Conservation (phyloP, 2,113 vertebrate genomes). For the Chlorocebus sabaeus region DNA sequence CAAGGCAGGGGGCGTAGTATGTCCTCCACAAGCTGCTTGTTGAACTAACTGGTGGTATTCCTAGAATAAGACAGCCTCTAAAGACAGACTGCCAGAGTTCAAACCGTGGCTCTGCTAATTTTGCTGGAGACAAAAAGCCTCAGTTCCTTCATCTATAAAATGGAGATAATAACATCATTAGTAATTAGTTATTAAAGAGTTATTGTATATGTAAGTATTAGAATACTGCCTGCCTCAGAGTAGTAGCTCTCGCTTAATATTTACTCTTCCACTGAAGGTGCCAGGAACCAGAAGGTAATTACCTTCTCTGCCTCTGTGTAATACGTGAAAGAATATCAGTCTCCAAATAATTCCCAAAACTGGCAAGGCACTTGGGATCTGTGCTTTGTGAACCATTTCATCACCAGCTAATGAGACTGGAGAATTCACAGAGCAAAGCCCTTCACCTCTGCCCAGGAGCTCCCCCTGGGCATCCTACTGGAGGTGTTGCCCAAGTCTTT, state of each 20-base stretch:
- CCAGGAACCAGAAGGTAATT: not conserved
- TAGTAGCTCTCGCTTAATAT: not conserved
- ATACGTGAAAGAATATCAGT: not conserved
- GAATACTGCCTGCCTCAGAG: not conserved
- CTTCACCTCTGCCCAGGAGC: not conserved
- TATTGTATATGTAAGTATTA: not conserved
- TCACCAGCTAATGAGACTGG: not conserved
- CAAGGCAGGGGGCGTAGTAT: not conserved
- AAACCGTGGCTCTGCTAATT: not conserved
- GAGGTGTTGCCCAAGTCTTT: not conserved
- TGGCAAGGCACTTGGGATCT: not conserved
- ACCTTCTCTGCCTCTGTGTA: not conserved
- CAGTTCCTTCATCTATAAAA: constrained; percentile 15
- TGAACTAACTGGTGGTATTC: not conserved
- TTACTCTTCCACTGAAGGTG: not conserved
- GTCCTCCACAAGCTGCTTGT: not conserved
- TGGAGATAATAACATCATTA: not conserved
- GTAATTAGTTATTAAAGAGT: not conserved
- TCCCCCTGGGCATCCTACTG: not conserved
- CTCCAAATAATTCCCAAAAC: not conserved
- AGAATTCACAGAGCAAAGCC: not conserved
- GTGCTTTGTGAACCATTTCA: not conserved
- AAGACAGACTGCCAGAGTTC: not conserved
- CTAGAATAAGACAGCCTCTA: not conserved
- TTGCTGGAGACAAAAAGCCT: not conserved